A percentile compares a stretch with the other conserved stretches of the same genome.
phyloP scores from a whole-genome alignment of 2,113 vertebrate species.

The Tetraodon nigroviridis region DNA sequence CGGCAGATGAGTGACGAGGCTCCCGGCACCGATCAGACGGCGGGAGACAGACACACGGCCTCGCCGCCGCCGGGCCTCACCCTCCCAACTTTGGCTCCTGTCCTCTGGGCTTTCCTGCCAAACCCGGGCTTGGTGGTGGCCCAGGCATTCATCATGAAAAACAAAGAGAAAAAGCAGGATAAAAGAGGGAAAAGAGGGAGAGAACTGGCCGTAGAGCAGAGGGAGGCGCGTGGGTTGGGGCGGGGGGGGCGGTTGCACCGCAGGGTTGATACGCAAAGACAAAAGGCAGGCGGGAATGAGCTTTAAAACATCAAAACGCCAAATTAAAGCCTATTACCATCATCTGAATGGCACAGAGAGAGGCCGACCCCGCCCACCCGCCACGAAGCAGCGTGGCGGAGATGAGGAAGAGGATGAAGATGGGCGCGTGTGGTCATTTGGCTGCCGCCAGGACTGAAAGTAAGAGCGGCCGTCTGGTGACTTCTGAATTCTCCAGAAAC shows the following conservation, averaged over 20 bases:
- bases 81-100: constrained; percentile 32
- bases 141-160: constrained; percentile 29
- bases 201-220: constrained; percentile 18
- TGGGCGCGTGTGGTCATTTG: background rate
- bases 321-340: constrained; percentile 40
- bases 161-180: constrained; percentile 32
- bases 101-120: constrained; percentile 33
- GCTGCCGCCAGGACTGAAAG: background rate
- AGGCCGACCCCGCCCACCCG: constrained; percentile 22
- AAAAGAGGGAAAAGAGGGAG: constrained; percentile 3
- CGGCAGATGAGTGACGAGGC: background rate
- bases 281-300: constrained; percentile 49
- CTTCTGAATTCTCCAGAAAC: no score
- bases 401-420: constrained; percentile 12
- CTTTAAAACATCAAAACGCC: constrained; percentile 48
- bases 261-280: constrained; percentile 62
- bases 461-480: background rate
- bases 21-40: constrained; percentile 61
- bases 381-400: constrained; percentile 36
- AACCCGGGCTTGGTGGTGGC: constrained; percentile 49
- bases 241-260: constrained; percentile 1
- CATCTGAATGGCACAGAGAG: constrained; percentile 47
- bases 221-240: background rate
- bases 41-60: constrained; percentile 31
- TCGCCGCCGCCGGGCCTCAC: background rate